Evolutionary conservation across 2,888 invertebrate species (phyloP), one percentile per base, ranked within the genome.

Genomic region (Acrobasis consociella): DNA sequence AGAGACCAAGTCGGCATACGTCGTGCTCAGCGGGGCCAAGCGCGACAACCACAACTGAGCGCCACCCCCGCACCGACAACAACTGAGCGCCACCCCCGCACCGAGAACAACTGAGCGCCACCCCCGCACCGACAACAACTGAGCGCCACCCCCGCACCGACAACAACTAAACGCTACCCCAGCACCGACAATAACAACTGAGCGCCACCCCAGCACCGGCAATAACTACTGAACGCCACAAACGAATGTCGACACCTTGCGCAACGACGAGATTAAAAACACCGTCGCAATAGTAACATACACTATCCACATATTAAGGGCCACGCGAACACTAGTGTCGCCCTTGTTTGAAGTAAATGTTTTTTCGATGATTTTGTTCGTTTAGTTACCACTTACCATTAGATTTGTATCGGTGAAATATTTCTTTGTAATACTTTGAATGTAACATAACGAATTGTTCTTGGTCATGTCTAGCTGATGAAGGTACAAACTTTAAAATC

Each of bases 21-120:
- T 99, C 72, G 96, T 99, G 69, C 94, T 99, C 52, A 98, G 97
- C 83, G 99, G 99, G 61, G 95, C 95, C 81, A 97, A 97, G 90
- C 82, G 87, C 1, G 90, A 90, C n/a, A 67, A 69, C 60, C 69
- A 73, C 75, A 78, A 77, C 77, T 86, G 66, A 53, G 60, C 13
- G 15, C 37, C 56, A 13, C 67, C 69, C 16, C 55, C 39, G 11
- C 42, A 3, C 11, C 13, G 31, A 31, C 31, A 31, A 31, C 31
- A 31, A 22, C 95, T 81, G 97, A 97, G 90, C 82, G 87, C 37
- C 56, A 13, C 67, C 69, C 16, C 55, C 39, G 11, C 42, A 3
- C 11, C 13, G 31, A 31, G 5, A 31, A n/a, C n/a, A n/a, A 22
- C 95, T 81, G 97, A 97, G 90, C 82, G 87, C 37, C 56, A 13